Percentiles rank a stretch among this genome's conserved stretches.
These are phyloP conservation scores for Trachymyrmex cornetzi DNA, from an alignment of 1,140 invertebrate species.

Conservation along the genomic window DNA sequence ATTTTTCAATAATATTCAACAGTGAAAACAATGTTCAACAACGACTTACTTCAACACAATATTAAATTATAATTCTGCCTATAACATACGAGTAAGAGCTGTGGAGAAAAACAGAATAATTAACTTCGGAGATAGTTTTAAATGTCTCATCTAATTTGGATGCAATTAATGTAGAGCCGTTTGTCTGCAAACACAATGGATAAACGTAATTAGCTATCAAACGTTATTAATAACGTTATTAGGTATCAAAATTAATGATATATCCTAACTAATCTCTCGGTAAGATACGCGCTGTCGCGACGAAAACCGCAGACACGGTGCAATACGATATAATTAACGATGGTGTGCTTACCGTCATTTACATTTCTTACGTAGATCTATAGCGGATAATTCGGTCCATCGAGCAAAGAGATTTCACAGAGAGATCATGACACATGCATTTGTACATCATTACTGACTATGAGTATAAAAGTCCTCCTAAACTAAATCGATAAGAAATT, in stretches of 20 bases:
- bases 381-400: neutral
- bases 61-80: neutral
- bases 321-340: constrained; percentile 34
- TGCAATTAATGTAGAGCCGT: neutral
- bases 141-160: neutral
- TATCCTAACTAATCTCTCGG: constrained; percentile 45
- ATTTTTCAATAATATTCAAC: neutral
- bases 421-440: neutral
- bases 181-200: neutral
- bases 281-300: neutral
- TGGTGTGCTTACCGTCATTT: too few species aligned
- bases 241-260: constrained; percentile 42
- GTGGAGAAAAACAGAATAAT: neutral
- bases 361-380: neutral
- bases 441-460: neutral
- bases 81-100: neutral
- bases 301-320: neutral
- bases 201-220: neutral
- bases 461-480: neutral
- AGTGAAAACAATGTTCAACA: neutral
- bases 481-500: neutral
- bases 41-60: neutral
- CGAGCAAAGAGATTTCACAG: neutral
- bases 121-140: neutral
- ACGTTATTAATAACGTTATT: constrained; percentile 21